phyloP scores from a whole-genome alignment of 1,140 invertebrate genomes.

The Zaprionus vittiger region DNA sequence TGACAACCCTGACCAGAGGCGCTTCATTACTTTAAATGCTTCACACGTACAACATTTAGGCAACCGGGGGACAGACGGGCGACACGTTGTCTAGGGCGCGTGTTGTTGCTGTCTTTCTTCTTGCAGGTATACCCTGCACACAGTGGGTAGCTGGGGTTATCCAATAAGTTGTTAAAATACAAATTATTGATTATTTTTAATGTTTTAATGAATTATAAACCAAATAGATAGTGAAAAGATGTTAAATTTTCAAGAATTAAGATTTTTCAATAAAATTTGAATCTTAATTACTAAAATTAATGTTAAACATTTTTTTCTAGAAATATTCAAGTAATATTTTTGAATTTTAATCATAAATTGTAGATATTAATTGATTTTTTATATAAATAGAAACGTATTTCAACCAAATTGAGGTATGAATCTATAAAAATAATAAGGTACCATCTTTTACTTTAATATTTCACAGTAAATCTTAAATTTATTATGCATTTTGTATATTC shows the following conservation, averaged over 20 bases:
- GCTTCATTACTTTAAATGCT: slow-evolving; percentile 82
- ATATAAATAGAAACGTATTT: no score
- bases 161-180: no score
- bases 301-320: no score
- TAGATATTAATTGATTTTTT: no score
- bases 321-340: no score
- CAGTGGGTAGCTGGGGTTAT: not conserved
- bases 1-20: slow-evolving; percentile 23
- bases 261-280: no score
- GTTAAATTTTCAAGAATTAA: no score
- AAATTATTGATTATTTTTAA: not conserved
- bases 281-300: no score
- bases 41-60: slow-evolving; percentile 77
- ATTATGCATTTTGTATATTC: not conserved
- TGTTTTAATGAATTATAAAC: not conserved
- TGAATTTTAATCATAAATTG: no score
- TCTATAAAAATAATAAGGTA: not conserved
- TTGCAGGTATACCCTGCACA: not conserved
- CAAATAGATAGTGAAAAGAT: no score
- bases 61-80: slow-evolving; percentile 39
- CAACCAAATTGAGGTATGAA: no score
- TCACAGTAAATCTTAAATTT: not conserved
- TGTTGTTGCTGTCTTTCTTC: slow-evolving; percentile 25
- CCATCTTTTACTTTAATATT: not conserved
- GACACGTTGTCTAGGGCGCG: slow-evolving; percentile 51